phyloP scores from a whole-genome alignment of 2,888 invertebrate genomes.

The Rhingia rostrata region DNA sequence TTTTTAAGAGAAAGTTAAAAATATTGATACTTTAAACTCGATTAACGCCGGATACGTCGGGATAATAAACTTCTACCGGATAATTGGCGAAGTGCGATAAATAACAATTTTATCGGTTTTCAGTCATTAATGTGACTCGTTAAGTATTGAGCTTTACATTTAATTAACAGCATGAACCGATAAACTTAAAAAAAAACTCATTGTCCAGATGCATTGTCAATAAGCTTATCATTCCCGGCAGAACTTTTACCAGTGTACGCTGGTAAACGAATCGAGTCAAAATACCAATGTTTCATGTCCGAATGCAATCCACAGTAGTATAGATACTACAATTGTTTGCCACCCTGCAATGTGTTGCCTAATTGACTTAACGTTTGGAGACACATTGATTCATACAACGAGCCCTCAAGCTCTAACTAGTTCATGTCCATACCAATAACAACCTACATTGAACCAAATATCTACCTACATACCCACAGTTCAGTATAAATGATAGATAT shows the following conservation, averaged over 20 bases:
- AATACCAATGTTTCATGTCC: neutral
- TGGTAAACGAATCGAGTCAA: neutral
- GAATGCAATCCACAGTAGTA: neutral
- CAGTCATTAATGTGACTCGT: too few species aligned
- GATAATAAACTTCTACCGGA: too few species aligned
- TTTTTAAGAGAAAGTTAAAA: too few species aligned
- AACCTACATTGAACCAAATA: conserved; percentile 11
- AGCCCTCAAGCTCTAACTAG: neutral
- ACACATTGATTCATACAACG: neutral
- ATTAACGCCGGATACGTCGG: too few species aligned
- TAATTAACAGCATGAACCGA: neutral
- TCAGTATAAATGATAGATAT: neutral
- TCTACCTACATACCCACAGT: neutral
- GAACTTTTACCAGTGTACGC: neutral
- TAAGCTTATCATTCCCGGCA: neutral
- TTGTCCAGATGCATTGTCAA: neutral
- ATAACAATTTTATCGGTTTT: too few species aligned
- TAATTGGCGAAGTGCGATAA: too few species aligned
- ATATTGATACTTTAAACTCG: too few species aligned
- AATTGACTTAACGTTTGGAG: neutral
- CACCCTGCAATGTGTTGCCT: conserved; percentile 7
- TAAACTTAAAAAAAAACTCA: neutral
- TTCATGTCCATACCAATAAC: neutral
- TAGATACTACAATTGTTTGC: conserved; percentile 18
- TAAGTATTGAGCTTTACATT: neutral